phyloP scores from a whole-genome alignment of 2,113 vertebrate genomes.

The Hyperoodon ampullatus region DNA sequence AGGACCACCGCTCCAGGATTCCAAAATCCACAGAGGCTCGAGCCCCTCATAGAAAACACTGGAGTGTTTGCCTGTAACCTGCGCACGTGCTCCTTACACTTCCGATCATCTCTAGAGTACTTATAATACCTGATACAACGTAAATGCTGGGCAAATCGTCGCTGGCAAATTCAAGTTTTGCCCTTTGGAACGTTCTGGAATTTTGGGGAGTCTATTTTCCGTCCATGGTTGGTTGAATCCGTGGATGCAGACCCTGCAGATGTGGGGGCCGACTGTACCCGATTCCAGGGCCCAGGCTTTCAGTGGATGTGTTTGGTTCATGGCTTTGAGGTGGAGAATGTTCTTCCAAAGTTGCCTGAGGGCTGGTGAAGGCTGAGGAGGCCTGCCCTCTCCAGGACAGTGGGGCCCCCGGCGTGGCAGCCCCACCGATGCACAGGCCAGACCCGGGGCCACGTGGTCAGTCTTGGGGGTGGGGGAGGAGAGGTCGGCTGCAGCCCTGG shows the following conservation, averaged over 20 bases:
- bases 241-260: background rate
- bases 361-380: background rate
- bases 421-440: background rate
- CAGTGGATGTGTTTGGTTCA: background rate
- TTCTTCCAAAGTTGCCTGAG: background rate
- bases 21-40: background rate
- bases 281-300: background rate
- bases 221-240: background rate
- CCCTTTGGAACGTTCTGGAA: background rate
- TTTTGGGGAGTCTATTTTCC: background rate
- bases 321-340: background rate
- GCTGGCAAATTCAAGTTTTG: background rate
- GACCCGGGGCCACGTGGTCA: accelerated
- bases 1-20: background rate
- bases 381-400: background rate
- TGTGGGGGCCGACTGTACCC: background rate
- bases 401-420: too few relatives aligned
- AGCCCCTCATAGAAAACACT: background rate
- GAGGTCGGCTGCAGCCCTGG: background rate
- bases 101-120: background rate
- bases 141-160: background rate
- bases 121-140: too few relatives aligned
- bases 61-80: background rate
- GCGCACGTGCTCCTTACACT: too few relatives aligned
- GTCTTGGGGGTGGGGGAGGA: background rate